Conservation (phyloP, 1,140 invertebrate genomes). For the Yoshiicerus persimilis region DNA sequence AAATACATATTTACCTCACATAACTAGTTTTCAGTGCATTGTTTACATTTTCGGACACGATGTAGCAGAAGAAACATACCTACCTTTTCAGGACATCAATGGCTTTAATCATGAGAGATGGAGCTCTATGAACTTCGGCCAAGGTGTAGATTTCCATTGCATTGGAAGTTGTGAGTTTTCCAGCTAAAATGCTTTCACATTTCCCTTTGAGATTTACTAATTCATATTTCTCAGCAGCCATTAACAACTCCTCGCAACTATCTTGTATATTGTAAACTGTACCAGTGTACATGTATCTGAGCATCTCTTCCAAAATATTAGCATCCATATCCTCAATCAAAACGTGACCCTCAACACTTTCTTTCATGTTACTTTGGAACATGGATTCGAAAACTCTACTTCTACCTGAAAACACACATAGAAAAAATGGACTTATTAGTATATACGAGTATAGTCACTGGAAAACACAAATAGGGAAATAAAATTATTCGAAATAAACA, state of each 20-base stretch:
- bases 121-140: not conserved
- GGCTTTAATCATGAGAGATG: not conserved
- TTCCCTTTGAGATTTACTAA: not conserved
- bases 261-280: not conserved
- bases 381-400: conserved; percentile 16
- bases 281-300: conserved; percentile 19
- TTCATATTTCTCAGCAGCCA: conserved; percentile 16
- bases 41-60: not conserved
- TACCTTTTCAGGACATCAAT: not conserved
- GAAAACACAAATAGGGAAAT: not conserved
- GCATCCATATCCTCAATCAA: not conserved
- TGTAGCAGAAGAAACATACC: not conserved
- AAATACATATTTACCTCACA: no score
- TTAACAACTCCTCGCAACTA: not conserved
- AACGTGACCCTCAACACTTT: not conserved
- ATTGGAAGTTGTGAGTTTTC: not conserved
- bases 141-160: not conserved
- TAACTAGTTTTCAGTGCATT: not conserved
- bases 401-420: not conserved
- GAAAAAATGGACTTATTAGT: not conserved
- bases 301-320: not conserved
- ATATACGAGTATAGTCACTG: not conserved
- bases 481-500: not conserved
- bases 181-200: not conserved
- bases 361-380: conserved; percentile 11